phyloP scores from a whole-genome alignment of 2,113 vertebrate species.

The Mohoua ochrocephala region DNA sequence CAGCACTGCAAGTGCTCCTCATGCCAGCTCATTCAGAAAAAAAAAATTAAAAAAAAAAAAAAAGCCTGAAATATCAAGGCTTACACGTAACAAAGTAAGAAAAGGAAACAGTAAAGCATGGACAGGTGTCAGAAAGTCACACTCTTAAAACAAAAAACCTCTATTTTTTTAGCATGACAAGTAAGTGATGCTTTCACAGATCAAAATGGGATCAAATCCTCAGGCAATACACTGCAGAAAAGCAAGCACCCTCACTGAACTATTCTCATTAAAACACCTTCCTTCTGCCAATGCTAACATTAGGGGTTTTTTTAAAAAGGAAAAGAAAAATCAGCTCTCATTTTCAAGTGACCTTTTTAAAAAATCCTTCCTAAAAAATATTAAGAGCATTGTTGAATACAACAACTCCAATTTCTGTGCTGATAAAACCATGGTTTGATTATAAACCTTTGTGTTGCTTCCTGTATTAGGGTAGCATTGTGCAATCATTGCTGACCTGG shows the following conservation, averaged over 20 bases:
- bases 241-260: slow-evolving; percentile 19
- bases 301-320: background rate
- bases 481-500: background rate
- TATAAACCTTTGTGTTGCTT: background rate
- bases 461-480: background rate
- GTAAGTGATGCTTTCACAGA: background rate
- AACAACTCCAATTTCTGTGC: background rate
- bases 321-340: slow-evolving; percentile 22
- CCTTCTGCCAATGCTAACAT: slow-evolving; percentile 23
- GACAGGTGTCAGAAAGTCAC: background rate
- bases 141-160: background rate
- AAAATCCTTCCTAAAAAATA: slow-evolving; percentile 54
- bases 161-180: background rate
- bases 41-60: background rate
- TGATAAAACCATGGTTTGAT: slow-evolving; percentile 4
- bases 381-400: slow-evolving; percentile 42
- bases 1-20: background rate
- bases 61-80: background rate
- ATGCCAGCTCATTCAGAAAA: background rate
- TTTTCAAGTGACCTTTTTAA: slow-evolving; percentile 67
- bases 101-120: background rate
- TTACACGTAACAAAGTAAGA: background rate
- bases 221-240: slow-evolving; percentile 6
- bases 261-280: slow-evolving; percentile 58
- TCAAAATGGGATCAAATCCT: slow-evolving; percentile 5